These are phyloP conservation scores for Drosophila ustulata DNA, from an alignment of 2,888 invertebrate species.

Conservation along the genomic window DNA sequence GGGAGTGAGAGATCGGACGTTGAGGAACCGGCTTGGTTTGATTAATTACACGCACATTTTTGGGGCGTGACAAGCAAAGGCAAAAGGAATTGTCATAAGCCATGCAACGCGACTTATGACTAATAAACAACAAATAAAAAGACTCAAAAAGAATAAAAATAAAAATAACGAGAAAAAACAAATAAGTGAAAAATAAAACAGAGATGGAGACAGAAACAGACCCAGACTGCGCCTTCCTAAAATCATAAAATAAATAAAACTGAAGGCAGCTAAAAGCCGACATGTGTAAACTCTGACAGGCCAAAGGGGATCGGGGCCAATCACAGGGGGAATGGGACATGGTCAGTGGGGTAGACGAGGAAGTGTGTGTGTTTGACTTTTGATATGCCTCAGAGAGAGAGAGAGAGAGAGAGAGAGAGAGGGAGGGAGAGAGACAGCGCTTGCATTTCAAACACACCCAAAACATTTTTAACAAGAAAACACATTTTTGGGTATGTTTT, in stretches of 20 bases:
- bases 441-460: conserved; percentile 58
- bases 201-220: conserved; percentile 8
- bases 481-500: conserved; percentile 21
- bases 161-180: neutral
- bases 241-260: conserved; percentile 61
- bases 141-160: conserved; percentile 4
- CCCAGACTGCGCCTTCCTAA: conserved; percentile 58
- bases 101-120: conserved; percentile 60
- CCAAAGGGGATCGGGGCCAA: conserved; percentile 17
- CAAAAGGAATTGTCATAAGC: conserved; percentile 51
- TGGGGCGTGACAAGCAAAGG: conserved; percentile 53
- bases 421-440: conserved; percentile 5
- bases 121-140: conserved; percentile 42
- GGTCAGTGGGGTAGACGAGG: conserved; percentile 22
- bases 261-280: conserved; percentile 57
- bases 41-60: conserved; percentile 62
- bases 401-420: conserved; percentile 2
- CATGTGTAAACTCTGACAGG: conserved; percentile 70
- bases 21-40: conserved; percentile 24
- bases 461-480: conserved; percentile 47
- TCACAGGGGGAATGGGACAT: neutral
- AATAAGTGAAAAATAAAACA: conserved; percentile 2
- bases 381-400: conserved; percentile 25
- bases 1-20: neutral
- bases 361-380: conserved; percentile 41